phyloP scores from a whole-genome alignment of 2,113 vertebrate genomes.

The Zeus faber region DNA sequence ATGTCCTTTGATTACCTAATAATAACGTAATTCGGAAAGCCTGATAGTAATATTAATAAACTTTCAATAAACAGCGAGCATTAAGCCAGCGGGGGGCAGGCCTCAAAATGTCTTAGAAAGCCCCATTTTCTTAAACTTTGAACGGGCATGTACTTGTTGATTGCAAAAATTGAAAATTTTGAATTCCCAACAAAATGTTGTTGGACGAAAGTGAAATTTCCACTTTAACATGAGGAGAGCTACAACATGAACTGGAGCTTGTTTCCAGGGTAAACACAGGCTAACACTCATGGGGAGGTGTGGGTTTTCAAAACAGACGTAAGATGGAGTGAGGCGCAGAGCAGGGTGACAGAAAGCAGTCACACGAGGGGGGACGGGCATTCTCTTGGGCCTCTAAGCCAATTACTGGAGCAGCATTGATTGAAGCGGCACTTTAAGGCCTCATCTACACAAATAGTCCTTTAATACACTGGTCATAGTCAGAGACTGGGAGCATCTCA shows the following conservation, averaged over 20 bases:
- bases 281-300: conserved; percentile 19
- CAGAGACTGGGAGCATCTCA: conserved; percentile 43
- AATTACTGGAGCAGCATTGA: conserved; percentile 63
- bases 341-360: conserved; percentile 35
- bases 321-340: conserved; percentile 37
- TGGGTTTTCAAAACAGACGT: conserved; percentile 63
- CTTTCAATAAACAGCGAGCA: too few relatives aligned
- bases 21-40: too few relatives aligned
- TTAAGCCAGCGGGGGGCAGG: too few relatives aligned
- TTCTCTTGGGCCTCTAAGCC: conserved; percentile 63
- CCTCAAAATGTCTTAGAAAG: too few relatives aligned
- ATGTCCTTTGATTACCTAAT: too few relatives aligned
- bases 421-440: conserved; percentile 69
- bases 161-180: too few relatives aligned
- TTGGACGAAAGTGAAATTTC: too few relatives aligned
- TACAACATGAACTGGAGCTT: too few relatives aligned
- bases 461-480: conserved; percentile 63
- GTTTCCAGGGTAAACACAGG: conserved; percentile 58
- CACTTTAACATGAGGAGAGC: not conserved
- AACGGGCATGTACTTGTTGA: too few relatives aligned
- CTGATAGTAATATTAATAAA: too few relatives aligned
- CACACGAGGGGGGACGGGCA: conserved; percentile 46
- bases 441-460: conserved; percentile 65
- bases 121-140: too few relatives aligned
- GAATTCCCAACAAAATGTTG: too few relatives aligned